Evolutionary conservation across 2,797 vertebrate genomes (phyloP), one percentile per base, ranked within the genome.

Genomic region (Kryptopterus vitreolus): DNA sequence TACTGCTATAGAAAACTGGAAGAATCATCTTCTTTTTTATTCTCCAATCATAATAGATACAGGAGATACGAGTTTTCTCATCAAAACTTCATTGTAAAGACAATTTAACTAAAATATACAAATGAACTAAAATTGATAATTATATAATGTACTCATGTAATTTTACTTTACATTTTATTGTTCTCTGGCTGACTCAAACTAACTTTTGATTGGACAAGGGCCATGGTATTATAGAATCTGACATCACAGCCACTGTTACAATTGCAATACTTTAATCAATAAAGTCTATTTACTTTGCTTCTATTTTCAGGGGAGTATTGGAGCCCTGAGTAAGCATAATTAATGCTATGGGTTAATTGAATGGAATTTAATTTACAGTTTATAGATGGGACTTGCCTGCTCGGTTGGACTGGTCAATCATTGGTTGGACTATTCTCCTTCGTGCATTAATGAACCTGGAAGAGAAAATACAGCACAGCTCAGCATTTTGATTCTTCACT

Each of bases 381-480:
- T 96, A 88, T 93, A 93, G 0, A 86, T 91, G 92, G 92, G 90
- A 98, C 97, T 99, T 97, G 95, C 98, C 98, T 99, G 98, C 98
- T 95, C 98, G 95, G 94, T 99, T 99, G 89, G 98, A 99, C 94
- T 99, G 98, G 95, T 99, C 98, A 92, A 99, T 99, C 98, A 99
- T 99, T 87, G 98, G 98, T 89, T 99, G 98, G 86, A 99, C 98
- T 98, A 99, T 99, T 97, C 98, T 98, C 94, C 98, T 97, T 93
- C 98, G 95, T 88, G 98, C 98, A 65, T 99, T 99, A 91, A 99
- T 99, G 95, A 99, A 99, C 98, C 98, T 99, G 94, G 35, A 93
- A 92, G 63, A 88, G 88, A 85, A 20, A 55, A 65, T 66, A 80
- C 57, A 66, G 81, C 3, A 35, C 12, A 57, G 29, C 26, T n/a